These are phyloP conservation scores for Sebastes oblongus DNA, from an alignment of 2,797 vertebrate genomes.

Conservation along the genomic window DNA sequence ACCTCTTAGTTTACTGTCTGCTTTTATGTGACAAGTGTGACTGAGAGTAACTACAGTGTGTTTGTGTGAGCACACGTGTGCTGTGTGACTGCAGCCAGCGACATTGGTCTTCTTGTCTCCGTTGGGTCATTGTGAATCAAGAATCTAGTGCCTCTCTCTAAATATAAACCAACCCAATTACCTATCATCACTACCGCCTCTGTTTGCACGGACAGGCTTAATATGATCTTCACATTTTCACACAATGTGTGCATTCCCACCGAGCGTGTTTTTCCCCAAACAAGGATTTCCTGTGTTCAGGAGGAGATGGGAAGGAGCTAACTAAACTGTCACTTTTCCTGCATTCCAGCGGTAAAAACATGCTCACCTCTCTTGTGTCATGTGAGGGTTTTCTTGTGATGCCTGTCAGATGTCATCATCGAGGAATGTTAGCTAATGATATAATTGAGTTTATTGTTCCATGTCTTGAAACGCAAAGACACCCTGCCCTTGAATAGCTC, in stretches of 20 bases:
- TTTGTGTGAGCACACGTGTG: slow-evolving; percentile 13
- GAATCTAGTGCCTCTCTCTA: slow-evolving; percentile 58
- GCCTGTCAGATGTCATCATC: slow-evolving; percentile 1
- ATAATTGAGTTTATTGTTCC: not conserved
- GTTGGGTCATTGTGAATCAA: slow-evolving; percentile 46
- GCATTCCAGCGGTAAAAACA: slow-evolving; percentile 39
- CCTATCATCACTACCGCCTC: slow-evolving; percentile 60
- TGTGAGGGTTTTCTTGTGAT: slow-evolving; percentile 1
- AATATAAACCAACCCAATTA: slow-evolving; percentile 77
- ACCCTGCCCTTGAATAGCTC: not conserved
- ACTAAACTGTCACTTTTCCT: slow-evolving; percentile 32
- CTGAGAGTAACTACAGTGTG: not conserved
- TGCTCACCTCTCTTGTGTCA: slow-evolving; percentile 15
- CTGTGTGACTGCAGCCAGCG: slow-evolving; percentile 8
- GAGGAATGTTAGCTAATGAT: slow-evolving; percentile 2
- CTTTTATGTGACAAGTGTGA: not conserved
- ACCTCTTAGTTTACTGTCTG: not conserved
- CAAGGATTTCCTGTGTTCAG: slow-evolving; percentile 70
- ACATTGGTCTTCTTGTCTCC: slow-evolving; percentile 29
- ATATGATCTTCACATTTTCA: slow-evolving; percentile 64
- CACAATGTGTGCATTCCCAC: slow-evolving; percentile 57
- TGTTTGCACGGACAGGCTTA: slow-evolving; percentile 57
- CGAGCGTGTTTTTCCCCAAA: slow-evolving; percentile 7
- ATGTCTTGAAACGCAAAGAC: not conserved
- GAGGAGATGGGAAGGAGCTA: slow-evolving; percentile 33